These are phyloP conservation scores for Acrossocheilus wenchowensis DNA, from an alignment of 2,797 vertebrate species.

Conservation along the genomic window DNA sequence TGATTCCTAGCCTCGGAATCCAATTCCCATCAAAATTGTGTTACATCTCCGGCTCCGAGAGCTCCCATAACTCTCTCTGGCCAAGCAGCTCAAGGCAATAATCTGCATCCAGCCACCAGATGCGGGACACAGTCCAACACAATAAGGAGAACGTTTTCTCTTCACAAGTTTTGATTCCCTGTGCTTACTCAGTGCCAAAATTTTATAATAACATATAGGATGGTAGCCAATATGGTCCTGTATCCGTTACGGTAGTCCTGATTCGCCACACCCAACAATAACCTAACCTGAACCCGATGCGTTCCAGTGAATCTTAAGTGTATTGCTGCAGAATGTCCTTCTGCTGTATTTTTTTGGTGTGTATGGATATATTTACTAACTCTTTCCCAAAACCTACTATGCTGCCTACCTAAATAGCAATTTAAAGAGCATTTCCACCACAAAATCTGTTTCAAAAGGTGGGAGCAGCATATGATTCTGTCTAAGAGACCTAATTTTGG, in stretches of 20 bases:
- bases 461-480: background rate
- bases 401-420: background rate
- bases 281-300: background rate
- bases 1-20: slow-evolving; percentile 57
- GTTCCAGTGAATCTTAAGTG: background rate
- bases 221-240: slow-evolving; percentile 18
- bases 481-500: background rate
- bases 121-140: slow-evolving; percentile 39
- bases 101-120: slow-evolving; percentile 50
- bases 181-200: slow-evolving; percentile 7
- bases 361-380: no score
- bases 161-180: slow-evolving; percentile 35
- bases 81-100: slow-evolving; percentile 45
- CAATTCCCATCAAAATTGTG: slow-evolving; percentile 57
- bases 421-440: background rate
- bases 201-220: slow-evolving; percentile 28
- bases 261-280: slow-evolving; percentile 1
- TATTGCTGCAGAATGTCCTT: background rate
- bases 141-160: slow-evolving; percentile 43
- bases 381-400: background rate
- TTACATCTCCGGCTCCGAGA: slow-evolving; percentile 52
- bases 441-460: background rate
- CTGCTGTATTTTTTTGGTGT: background rate
- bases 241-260: slow-evolving; percentile 1
- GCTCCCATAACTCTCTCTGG: slow-evolving; percentile 49